Base-by-base conservation (phyloP, 1,140 invertebrate species). In the Meloidogyne hapla region DNA sequence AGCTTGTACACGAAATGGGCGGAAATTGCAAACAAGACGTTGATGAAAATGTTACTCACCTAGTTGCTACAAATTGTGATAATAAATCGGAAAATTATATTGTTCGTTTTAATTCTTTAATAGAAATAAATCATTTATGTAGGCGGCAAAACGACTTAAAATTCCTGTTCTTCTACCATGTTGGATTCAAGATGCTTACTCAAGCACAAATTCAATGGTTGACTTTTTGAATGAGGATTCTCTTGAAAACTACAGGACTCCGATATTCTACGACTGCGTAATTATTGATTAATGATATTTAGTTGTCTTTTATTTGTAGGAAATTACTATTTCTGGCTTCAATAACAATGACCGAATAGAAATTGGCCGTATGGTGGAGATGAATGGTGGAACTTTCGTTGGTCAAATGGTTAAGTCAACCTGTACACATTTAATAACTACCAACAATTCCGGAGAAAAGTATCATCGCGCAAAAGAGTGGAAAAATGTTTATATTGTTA, bases 241-340 rank as follows among this genome's bases (percentile, higher is more conserved):
- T 6, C 25, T 74, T 8, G 69, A 40, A 15, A 15, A 8, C 6
- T 42, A 75, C 69, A 45, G 64, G n/a, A 75, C 67, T 25, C 33
- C 40, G 0, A 26, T 75, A 1, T 75, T 75, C 9, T 28, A n/a
- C 4, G 25, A 25, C 10, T 75, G 74, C 12, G 74, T 75, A 18
- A n/a, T 45, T 75, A 61, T 6, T 21, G 18, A n/a, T 68, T 74
- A 18, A 13, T 45, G 0, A n/a, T 21, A 15, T 74, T n/a, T 6
- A 28, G 8, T 40, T 67, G 10, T 13, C 6, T 67, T 9, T 5
- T 0, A 10, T n/a, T 72, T 72, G 28, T 8, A 68, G 67, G 21
- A 68, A 68, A 42, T 75, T 26, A 75, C 67, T 15, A 68, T 75
- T 25, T 75, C 69, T n/a, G 74, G 74, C 4, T 75, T 68, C n/a